A percentile compares a stretch with the other conserved stretches of the same genome.
These are phyloP conservation scores for Gorilla gorilla DNA, from an alignment of 2,113 vertebrate genomes.

Conservation along the genomic window DNA sequence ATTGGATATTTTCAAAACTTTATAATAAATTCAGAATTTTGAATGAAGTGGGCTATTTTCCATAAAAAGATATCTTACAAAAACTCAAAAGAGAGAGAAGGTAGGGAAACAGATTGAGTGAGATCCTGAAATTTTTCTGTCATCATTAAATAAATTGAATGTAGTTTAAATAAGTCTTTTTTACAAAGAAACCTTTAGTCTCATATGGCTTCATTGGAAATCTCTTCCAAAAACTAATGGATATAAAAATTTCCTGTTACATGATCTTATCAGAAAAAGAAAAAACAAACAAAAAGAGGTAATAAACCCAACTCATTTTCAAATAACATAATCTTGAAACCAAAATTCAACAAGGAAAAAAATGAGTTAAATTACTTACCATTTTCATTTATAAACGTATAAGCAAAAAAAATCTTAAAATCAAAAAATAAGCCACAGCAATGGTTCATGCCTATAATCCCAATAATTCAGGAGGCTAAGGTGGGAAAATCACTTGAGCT, in stretches of 20 bases:
- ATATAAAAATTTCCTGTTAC: background rate
- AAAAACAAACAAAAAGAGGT: background rate
- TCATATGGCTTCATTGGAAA: background rate
- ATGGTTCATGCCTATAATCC: no score
- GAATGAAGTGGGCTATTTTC: background rate
- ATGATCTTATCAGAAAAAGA: background rate
- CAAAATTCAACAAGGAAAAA: background rate
- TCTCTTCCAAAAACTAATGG: background rate
- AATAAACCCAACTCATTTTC: background rate
- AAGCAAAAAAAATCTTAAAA: background rate
- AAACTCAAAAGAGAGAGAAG: background rate
- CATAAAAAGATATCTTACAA: background rate
- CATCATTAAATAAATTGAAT: background rate
- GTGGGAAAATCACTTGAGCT: no score
- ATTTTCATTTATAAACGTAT: background rate
- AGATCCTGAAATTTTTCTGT: background rate
- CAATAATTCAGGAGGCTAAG: no score
- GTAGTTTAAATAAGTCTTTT: background rate
- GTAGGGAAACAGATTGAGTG: background rate
- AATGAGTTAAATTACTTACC: background rate
- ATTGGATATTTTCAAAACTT: background rate
- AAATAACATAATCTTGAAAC: background rate
- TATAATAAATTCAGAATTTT: slow-evolving; percentile 8
- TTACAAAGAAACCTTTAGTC: background rate
- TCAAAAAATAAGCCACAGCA: background rate